phyloP scores from a whole-genome alignment of 2,888 invertebrate genomes.

The Lasioglossum lativentre region DNA sequence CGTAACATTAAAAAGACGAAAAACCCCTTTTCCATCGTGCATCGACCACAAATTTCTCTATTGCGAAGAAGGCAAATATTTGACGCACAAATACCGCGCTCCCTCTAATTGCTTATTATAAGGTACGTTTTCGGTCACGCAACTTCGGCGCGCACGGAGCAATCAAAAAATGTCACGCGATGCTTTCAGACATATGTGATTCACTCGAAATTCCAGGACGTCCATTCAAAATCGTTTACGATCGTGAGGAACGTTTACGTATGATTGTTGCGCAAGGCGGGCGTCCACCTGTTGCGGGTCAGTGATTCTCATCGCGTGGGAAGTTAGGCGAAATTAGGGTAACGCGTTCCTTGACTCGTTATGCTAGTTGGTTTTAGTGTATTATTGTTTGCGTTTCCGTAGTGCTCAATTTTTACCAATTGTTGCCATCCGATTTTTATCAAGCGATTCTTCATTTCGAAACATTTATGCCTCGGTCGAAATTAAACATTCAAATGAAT shows the following conservation, averaged over 20 bases:
- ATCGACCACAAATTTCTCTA: background rate
- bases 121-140: background rate
- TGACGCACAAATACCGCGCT: background rate
- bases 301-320: constrained; percentile 48
- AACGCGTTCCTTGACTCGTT: background rate
- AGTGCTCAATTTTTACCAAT: background rate
- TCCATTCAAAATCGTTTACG: constrained; percentile 1
- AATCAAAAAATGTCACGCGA: background rate
- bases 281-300: constrained; percentile 44
- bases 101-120: background rate
- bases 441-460: background rate
- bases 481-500: background rate
- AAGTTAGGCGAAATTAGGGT: constrained; percentile 7
- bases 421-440: background rate
- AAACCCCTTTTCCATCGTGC: background rate
- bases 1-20: background rate
- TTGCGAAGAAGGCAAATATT: constrained; percentile 14
- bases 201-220: background rate
- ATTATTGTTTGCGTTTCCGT: background rate
- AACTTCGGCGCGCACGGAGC: background rate
- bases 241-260: background rate
- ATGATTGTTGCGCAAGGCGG: constrained; percentile 33
- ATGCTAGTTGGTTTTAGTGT: background rate
- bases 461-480: background rate
- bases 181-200: background rate